Evolutionary conservation across 2,113 vertebrate genomes (phyloP).

Genomic region (Orthonyx spaldingii): DNA sequence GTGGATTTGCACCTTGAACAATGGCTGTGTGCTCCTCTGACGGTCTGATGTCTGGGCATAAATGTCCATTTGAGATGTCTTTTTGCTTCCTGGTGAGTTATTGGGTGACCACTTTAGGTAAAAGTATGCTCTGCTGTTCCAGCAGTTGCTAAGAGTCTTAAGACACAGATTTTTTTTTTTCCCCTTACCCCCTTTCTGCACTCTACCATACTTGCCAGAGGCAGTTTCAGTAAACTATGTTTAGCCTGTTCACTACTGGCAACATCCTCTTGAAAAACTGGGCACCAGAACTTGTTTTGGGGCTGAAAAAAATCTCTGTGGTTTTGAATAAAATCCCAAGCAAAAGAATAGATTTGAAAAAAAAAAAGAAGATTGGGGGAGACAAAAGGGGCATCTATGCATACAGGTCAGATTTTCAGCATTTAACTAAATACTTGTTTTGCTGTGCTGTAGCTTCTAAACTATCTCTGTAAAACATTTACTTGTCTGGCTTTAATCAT

Average conservation of each 20-base stretch:
- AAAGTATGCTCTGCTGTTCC: neutral
- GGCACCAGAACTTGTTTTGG: neutral
- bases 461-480: slow-evolving; percentile 33
- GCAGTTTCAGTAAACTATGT: neutral
- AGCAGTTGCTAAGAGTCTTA: neutral
- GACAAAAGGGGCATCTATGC: neutral
- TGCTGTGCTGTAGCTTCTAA: neutral
- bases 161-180: neutral
- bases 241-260: neutral
- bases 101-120: neutral
- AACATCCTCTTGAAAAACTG: neutral
- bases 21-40: neutral
- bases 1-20: neutral
- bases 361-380: neutral
- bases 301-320: neutral
- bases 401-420: neutral
- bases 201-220: neutral
- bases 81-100: neutral
- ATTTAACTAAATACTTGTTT: neutral
- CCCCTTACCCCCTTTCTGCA: neutral
- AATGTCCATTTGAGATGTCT: neutral
- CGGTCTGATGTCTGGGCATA: neutral
- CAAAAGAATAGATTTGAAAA: neutral
- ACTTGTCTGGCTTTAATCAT: neutral
- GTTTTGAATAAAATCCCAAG: neutral